Conservation (phyloP, 2,113 vertebrate genomes). For the Nerophis ophidion region DNA sequence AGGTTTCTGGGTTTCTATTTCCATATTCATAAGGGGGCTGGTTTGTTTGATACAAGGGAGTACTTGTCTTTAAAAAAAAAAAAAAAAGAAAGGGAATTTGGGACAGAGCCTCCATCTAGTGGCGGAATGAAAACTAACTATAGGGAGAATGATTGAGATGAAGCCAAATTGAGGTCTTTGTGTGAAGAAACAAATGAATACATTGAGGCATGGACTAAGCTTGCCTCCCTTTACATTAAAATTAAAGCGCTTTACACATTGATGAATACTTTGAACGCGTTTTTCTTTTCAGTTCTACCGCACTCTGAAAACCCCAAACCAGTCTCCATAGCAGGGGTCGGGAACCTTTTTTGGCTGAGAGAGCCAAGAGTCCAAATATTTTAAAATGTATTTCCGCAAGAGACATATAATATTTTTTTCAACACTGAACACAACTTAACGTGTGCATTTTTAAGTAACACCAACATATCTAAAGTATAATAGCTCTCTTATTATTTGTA, state of each 20-base stretch:
- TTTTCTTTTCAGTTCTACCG: slow-evolving; percentile 37
- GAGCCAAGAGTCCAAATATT: too few species aligned
- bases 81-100: slow-evolving; percentile 6
- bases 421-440: too few species aligned
- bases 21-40: neutral
- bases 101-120: slow-evolving; percentile 39
- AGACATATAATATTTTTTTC: too few species aligned
- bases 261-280: slow-evolving; percentile 46
- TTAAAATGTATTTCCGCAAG: too few species aligned
- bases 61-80: slow-evolving; percentile 6
- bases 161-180: slow-evolving; percentile 8
- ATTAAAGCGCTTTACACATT: slow-evolving; percentile 9
- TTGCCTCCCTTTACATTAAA: slow-evolving; percentile 47
- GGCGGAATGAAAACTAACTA: slow-evolving; percentile 18
- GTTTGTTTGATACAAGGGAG: slow-evolving; percentile 1
- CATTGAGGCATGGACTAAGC: slow-evolving; percentile 15
- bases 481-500: too few species aligned
- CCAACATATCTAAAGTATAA: too few species aligned
- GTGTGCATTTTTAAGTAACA: too few species aligned
- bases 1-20: neutral
- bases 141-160: slow-evolving; percentile 19
- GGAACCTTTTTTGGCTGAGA: too few species aligned
- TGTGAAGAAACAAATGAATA: slow-evolving; percentile 28
- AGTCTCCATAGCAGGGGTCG: slow-evolving; percentile 66
- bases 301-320: slow-evolving; percentile 37